A percentile compares a stretch with the other conserved stretches of the same genome.
phyloP scores from a whole-genome alignment of 2,888 invertebrate genomes.

The Chymomyza amoena region DNA sequence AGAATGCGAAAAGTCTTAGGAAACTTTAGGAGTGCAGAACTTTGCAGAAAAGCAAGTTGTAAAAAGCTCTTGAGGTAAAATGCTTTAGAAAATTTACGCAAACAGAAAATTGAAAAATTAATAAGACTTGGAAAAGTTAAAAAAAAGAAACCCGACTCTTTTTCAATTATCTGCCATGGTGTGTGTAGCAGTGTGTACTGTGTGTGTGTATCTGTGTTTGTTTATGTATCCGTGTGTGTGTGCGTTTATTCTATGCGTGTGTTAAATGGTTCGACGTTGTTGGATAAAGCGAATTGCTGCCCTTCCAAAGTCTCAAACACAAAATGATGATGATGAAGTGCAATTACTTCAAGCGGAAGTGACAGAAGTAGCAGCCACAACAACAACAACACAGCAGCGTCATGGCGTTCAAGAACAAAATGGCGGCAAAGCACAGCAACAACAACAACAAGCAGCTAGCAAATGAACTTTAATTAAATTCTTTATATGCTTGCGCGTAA shows the following conservation, averaged over 20 bases:
- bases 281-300: not conserved
- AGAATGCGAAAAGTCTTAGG: no score
- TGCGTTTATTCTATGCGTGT: not conserved
- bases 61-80: no score
- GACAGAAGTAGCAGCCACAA: conserved; percentile 42
- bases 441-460: conserved; percentile 31
- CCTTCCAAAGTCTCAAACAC: not conserved
- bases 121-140: not conserved
- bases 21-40: no score
- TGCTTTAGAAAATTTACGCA: no score
- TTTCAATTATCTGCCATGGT: not conserved
- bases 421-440: not conserved
- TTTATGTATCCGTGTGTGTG: not conserved
- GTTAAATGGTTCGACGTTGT: not conserved
- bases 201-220: no score
- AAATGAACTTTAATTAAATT: conserved; percentile 69
- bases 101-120: not conserved
- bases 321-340: conserved; percentile 57
- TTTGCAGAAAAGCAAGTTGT: no score
- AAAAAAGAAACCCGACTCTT: not conserved
- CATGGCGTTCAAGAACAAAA: not conserved
- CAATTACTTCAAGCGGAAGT: conserved; percentile 65
- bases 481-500: conserved; percentile 59
- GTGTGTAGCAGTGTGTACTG: not conserved
- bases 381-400: conserved; percentile 15